Conservation (phyloP, 2,797 vertebrate species). For the Molossus alvarezi region DNA sequence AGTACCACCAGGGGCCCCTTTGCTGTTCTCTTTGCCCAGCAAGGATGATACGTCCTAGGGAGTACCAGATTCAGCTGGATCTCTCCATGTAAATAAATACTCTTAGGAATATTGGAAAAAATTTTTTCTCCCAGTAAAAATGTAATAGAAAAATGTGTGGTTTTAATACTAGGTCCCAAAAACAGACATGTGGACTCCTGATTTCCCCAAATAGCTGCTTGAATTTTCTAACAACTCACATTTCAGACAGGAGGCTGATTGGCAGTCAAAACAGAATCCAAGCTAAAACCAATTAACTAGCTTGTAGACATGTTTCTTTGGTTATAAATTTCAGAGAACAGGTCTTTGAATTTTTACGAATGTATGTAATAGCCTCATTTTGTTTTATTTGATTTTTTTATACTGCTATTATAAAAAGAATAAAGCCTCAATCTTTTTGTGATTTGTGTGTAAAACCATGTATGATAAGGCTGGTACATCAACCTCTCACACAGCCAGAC, state of each 20-base stretch:
- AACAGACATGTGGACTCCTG: neutral
- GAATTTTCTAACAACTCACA: neutral
- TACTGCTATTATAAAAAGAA: neutral
- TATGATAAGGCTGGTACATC: accelerated
- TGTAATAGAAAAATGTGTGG: neutral
- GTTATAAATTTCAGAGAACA: neutral
- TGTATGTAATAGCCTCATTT: neutral
- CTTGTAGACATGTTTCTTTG: neutral
- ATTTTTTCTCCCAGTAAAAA: neutral
- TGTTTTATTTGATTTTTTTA: neutral
- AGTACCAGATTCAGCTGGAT: neutral
- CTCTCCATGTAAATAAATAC: neutral
- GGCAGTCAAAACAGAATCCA: neutral
- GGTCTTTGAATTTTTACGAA: neutral
- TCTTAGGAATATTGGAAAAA: neutral
- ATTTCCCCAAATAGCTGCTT: neutral
- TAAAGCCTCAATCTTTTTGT: neutral
- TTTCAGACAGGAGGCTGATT: neutral
- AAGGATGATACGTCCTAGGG: accelerated
- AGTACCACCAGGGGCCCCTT: accelerated
- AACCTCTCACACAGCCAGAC: accelerated
- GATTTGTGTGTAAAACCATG: neutral
- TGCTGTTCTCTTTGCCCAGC: no score
- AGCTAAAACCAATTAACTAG: neutral
- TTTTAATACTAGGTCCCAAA: neutral